These are phyloP conservation scores for Aromia moschata DNA, from an alignment of 2,888 invertebrate species.

Conservation along the genomic window DNA sequence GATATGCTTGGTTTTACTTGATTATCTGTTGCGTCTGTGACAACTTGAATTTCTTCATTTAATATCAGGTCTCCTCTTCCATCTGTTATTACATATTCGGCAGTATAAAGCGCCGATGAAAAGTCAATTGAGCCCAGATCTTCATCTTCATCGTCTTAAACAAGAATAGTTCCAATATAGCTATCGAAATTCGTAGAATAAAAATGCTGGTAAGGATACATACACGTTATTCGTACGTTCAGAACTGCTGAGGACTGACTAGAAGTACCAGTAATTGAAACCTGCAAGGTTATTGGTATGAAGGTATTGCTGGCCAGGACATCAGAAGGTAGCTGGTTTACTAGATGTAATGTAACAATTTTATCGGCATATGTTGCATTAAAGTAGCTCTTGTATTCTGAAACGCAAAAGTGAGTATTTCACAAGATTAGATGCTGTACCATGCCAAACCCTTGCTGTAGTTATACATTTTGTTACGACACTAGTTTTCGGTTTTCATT, in stretches of 20 bases:
- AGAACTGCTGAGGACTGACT: neutral
- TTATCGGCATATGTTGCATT: neutral
- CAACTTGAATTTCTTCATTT: slow-evolving; percentile 5
- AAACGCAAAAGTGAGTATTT: too few relatives aligned
- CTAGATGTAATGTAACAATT: neutral
- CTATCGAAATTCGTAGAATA: too few relatives aligned
- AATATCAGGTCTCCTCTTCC: slow-evolving; percentile 8
- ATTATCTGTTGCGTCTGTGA: slow-evolving; percentile 12
- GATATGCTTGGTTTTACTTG: slow-evolving; percentile 15
- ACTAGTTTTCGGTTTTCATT: too few relatives aligned
- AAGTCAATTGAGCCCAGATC: slow-evolving; percentile 7
- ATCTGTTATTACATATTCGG: slow-evolving; percentile 11
- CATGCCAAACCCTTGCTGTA: too few relatives aligned
- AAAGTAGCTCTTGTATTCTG: neutral
- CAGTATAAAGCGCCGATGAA: slow-evolving; percentile 22
- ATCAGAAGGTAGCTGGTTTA: neutral
- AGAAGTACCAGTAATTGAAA: neutral
- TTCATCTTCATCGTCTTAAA: neutral
- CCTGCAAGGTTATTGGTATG: neutral
- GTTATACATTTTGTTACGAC: too few relatives aligned
- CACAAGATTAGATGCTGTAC: too few relatives aligned
- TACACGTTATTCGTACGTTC: neutral
- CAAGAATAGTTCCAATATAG: too few relatives aligned
- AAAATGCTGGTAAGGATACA: too few relatives aligned
- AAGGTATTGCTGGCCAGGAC: neutral